Evolutionary conservation across 2,113 vertebrate species (phyloP).

Genomic region (Scartelaos histophorus): DNA sequence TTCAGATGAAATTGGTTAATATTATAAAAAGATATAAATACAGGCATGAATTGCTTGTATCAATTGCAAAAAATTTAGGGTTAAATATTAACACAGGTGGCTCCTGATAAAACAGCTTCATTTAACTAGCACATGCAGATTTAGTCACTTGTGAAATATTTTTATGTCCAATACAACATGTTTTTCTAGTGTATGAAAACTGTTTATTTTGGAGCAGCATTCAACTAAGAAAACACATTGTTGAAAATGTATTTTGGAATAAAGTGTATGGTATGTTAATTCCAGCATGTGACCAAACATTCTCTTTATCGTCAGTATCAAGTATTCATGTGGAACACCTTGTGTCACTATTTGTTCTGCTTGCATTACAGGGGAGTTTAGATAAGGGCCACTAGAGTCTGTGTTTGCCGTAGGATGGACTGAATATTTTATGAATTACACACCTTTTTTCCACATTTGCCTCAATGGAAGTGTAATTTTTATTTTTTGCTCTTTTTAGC

Average conservation of each 20-base stretch:
- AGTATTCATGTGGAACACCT: constrained; percentile 29
- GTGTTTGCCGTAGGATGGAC: constrained; percentile 24
- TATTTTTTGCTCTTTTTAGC: background rate
- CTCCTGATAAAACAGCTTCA: background rate
- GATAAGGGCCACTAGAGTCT: constrained; percentile 22
- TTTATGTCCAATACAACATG: background rate
- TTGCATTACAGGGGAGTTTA: background rate
- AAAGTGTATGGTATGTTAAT: too few relatives aligned
- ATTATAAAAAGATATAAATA: background rate
- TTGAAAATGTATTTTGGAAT: too few relatives aligned
- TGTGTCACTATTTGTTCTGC: constrained; percentile 17
- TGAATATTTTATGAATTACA: constrained; percentile 31
- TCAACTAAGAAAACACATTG: too few relatives aligned
- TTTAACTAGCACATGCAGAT: background rate
- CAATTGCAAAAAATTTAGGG: background rate
- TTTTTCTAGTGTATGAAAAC: background rate
- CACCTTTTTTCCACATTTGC: background rate
- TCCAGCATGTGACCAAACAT: background rate
- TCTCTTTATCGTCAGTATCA: constrained; percentile 19
- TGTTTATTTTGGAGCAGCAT: background rate
- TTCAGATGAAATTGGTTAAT: background rate
- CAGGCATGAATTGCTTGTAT: background rate
- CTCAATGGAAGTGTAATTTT: background rate
- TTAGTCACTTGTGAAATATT: background rate
- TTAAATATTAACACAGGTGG: background rate